A percentile compares a stretch with the other conserved stretches of the same genome.
These are phyloP conservation scores for Sarcophaga subvicina DNA, from an alignment of 2,888 invertebrate genomes.

Conservation along the genomic window DNA sequence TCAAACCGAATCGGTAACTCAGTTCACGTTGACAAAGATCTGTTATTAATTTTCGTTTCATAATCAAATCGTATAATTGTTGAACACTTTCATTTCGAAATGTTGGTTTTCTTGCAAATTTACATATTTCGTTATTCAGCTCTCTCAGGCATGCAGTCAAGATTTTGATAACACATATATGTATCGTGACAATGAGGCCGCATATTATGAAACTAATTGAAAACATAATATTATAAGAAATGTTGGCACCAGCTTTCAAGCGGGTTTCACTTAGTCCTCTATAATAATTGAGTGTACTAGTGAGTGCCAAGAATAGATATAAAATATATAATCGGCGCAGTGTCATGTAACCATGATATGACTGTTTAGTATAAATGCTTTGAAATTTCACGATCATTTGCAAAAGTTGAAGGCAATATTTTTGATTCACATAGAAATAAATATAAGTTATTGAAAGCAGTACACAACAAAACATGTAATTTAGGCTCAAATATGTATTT, in stretches of 20 bases:
- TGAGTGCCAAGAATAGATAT: conserved; percentile 53
- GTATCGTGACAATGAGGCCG: conserved; percentile 71
- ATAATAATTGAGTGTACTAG: conserved; percentile 18
- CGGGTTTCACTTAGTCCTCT: not conserved
- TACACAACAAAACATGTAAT: conserved; percentile 69
- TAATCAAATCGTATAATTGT: conserved; percentile 39
- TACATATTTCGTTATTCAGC: conserved; percentile 26
- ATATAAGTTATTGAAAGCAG: conserved; percentile 68
- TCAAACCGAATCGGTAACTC: conserved; percentile 71
- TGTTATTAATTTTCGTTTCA: conserved; percentile 70
- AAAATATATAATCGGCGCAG: conserved; percentile 62
- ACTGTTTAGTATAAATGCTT: conserved; percentile 55
- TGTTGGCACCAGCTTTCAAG: not conserved
- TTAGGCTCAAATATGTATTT: conserved; percentile 69
- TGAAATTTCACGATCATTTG: conserved; percentile 69
- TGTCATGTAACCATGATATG: conserved; percentile 10
- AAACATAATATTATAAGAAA: conserved; percentile 48
- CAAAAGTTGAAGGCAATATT: conserved; percentile 53
- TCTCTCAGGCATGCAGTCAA: not conserved
- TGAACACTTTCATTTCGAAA: too few relatives aligned
- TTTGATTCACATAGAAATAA: conserved; percentile 70
- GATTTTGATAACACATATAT: conserved; percentile 68
- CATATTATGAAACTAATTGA: conserved; percentile 69
- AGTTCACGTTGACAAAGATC: conserved; percentile 71
- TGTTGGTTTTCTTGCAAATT: not conserved